phyloP scores from a whole-genome alignment of 1,140 invertebrate genomes.

The Apocrypta bakeri region DNA sequence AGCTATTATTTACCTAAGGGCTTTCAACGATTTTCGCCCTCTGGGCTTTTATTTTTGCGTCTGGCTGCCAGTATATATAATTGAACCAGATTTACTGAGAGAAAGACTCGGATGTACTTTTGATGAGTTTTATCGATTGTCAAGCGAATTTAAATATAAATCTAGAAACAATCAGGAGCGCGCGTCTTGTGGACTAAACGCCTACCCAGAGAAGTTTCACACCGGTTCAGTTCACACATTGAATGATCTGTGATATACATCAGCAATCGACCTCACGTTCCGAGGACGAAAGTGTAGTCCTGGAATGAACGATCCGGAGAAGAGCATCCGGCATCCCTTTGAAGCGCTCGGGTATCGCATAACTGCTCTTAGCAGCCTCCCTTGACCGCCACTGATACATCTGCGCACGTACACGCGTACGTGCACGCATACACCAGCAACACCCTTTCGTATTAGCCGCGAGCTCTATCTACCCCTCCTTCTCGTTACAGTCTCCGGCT shows the following conservation, averaged over 20 bases:
- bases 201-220: neutral
- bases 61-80: neutral
- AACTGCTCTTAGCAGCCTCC: neutral
- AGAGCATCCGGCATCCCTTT: slow-evolving; percentile 7
- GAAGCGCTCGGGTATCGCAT: neutral
- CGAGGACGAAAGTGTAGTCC: neutral
- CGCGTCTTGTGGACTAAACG: too few species aligned
- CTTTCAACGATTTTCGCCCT: slow-evolving; percentile 5
- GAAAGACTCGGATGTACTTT: neutral
- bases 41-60: neutral
- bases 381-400: neutral
- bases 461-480: slow-evolving; percentile 28
- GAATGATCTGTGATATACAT: neutral
- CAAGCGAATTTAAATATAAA: too few species aligned
- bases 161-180: too few species aligned
- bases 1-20: slow-evolving; percentile 1
- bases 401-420: neutral
- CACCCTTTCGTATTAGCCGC: neutral
- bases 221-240: neutral
- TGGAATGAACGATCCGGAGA: too few species aligned
- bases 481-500: slow-evolving; percentile 49
- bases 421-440: too few species aligned
- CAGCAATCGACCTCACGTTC: neutral
- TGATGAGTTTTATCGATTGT: neutral
- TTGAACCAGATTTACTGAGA: neutral